A percentile compares a stretch with the other conserved stretches of the same genome.
Evolutionary conservation across 1,140 invertebrate genomes (phyloP).

Genomic region (Nephila pilipes): DNA sequence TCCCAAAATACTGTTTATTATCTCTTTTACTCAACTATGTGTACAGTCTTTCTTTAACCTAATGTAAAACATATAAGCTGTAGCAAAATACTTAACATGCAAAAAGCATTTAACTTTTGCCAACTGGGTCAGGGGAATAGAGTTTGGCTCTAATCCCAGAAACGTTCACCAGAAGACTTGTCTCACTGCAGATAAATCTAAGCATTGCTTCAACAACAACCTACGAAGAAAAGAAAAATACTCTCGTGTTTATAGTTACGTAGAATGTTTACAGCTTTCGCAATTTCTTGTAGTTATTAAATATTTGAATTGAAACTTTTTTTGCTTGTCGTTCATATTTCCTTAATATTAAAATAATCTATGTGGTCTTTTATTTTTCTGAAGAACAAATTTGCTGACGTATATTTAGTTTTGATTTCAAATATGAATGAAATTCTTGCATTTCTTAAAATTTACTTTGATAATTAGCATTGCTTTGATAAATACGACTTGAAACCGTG

Average conservation of each 20-base stretch:
- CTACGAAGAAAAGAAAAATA: neutral
- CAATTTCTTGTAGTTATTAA: neutral
- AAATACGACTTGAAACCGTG: too few species aligned
- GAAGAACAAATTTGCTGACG: too few species aligned
- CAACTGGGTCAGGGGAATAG: constrained; percentile 29
- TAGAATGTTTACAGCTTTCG: neutral
- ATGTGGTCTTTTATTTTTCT: too few species aligned
- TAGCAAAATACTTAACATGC: neutral
- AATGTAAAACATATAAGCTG: neutral
- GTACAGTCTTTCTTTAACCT: neutral
- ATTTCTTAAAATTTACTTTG: too few species aligned
- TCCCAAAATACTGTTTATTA: neutral
- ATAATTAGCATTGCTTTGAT: too few species aligned
- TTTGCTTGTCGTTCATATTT: too few species aligned
- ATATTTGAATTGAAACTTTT: too few species aligned
- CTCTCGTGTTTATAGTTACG: neutral
- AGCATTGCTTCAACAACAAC: neutral
- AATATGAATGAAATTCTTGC: too few species aligned
- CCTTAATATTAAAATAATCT: too few species aligned
- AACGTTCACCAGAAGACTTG: neutral
- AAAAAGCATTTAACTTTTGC: neutral
- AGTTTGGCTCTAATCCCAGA: neutral
- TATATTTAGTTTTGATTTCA: too few species aligned
- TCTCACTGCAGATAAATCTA: neutral
- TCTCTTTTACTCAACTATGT: neutral